These are phyloP conservation scores for Drusus annulatus DNA, from an alignment of 1,140 invertebrate species.

Conservation along the genomic window DNA sequence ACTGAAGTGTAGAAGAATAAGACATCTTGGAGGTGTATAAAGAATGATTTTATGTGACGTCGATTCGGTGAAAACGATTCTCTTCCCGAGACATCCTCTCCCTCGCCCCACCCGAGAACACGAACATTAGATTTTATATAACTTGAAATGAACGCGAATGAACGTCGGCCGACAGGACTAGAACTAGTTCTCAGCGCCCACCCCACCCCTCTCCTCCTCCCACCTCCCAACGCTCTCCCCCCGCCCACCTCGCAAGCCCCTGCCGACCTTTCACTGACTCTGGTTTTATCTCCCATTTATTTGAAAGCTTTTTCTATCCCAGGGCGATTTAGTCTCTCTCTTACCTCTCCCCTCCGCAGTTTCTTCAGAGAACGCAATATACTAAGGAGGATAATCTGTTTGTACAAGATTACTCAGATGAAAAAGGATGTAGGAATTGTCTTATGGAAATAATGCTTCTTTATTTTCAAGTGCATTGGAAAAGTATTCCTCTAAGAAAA, in stretches of 20 bases:
- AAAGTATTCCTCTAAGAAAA: background rate
- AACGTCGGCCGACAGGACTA: constrained; percentile 37
- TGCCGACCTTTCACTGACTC: constrained; percentile 43
- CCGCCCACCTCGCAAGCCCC: background rate
- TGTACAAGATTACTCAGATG: constrained; percentile 52
- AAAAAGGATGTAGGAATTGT: constrained; percentile 49
- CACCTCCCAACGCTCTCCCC: background rate
- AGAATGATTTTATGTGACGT: constrained; percentile 38
- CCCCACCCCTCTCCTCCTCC: background rate
- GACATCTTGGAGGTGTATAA: constrained; percentile 25
- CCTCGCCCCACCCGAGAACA: constrained; percentile 9
- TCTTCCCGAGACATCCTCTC: constrained; percentile 2
- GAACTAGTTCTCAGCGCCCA: background rate
- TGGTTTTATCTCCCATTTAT: constrained; percentile 57
- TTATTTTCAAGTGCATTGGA: constrained; percentile 16
- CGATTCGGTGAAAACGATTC: constrained; percentile 35
- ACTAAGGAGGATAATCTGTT: constrained; percentile 54
- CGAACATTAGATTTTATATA: constrained; percentile 37
- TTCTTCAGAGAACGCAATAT: constrained; percentile 41
- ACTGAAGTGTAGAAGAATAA: background rate
- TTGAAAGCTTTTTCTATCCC: constrained; percentile 56
- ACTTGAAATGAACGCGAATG: constrained; percentile 37
- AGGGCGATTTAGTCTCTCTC: constrained; percentile 32
- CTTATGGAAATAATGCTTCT: constrained; percentile 43
- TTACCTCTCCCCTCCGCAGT: constrained; percentile 12